These are phyloP conservation scores for Psephotus haematonotus DNA, from an alignment of 2,113 vertebrate genomes.

Conservation along the genomic window DNA sequence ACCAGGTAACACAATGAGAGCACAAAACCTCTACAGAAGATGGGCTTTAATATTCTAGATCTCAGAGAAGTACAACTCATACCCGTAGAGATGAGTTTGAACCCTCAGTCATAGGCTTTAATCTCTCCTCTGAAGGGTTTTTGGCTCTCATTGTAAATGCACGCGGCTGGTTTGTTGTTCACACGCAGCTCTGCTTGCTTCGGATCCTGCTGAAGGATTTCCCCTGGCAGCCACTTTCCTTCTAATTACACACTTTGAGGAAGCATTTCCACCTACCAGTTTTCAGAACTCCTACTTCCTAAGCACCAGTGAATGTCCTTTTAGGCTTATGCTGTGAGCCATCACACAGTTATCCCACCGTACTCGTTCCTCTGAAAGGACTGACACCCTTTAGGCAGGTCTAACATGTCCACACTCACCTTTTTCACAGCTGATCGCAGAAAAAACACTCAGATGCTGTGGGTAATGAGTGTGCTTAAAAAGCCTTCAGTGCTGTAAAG, in stretches of 20 bases:
- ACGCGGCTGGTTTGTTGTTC: neutral
- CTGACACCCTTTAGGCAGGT: neutral
- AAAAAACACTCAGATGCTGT: neutral
- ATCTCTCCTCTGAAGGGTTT: neutral
- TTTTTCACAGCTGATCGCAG: neutral
- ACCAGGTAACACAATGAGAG: neutral
- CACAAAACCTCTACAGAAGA: neutral
- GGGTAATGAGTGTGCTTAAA: neutral
- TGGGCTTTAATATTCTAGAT: neutral
- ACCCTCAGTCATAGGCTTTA: neutral
- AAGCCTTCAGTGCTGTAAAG: neutral
- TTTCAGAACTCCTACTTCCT: conserved; percentile 34
- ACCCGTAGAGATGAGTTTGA: neutral
- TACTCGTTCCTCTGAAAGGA: neutral
- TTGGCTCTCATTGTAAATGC: neutral
- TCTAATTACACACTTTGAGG: neutral
- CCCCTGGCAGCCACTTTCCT: neutral
- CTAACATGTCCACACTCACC: conserved; percentile 3
- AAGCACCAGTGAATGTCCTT: neutral
- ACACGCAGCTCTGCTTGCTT: neutral
- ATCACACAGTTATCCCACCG: neutral
- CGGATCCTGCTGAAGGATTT: neutral
- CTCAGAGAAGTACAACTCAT: neutral
- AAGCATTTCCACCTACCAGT: conserved; percentile 5
- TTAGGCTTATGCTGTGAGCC: neutral